These are phyloP conservation scores for Plutella xylostella DNA, from an alignment of 2,888 invertebrate species.

Conservation along the genomic window DNA sequence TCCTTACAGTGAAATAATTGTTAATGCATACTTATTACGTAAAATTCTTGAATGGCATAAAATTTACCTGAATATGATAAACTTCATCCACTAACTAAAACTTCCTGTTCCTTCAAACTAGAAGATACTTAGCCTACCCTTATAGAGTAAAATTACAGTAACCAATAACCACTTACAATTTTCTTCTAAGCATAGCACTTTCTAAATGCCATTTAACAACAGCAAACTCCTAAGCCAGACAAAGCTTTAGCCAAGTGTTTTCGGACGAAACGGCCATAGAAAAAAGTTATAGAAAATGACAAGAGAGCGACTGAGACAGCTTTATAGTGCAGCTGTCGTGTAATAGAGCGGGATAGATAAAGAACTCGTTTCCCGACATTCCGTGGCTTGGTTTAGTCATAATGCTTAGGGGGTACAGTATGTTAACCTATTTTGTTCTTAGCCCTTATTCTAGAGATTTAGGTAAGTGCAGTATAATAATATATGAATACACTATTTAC, in stretches of 20 bases:
- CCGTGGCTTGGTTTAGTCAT: conserved; percentile 51
- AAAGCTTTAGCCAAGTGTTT: too few relatives aligned
- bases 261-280: conserved; percentile 62
- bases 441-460: too few relatives aligned
- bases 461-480: too few relatives aligned
- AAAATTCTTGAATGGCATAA: too few relatives aligned
- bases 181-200: neutral
- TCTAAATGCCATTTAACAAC: neutral
- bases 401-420: conserved; percentile 1
- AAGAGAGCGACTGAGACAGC: conserved; percentile 59
- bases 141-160: neutral
- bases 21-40: too few relatives aligned
- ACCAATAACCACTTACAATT: neutral
- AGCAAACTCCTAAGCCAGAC: conserved; percentile 33
- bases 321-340: conserved; percentile 37
- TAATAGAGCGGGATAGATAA: conserved; percentile 55
- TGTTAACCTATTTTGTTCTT: too few relatives aligned
- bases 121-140: neutral
- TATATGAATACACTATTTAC: too few relatives aligned
- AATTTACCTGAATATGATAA: too few relatives aligned
- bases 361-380: conserved; percentile 66
- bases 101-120: neutral
- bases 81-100: neutral
- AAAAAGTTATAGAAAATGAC: conserved; percentile 70
- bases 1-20: too few relatives aligned